Conservation (phyloP, 1,140 invertebrate genomes). For the Dinothrombium tinctorium region DNA sequence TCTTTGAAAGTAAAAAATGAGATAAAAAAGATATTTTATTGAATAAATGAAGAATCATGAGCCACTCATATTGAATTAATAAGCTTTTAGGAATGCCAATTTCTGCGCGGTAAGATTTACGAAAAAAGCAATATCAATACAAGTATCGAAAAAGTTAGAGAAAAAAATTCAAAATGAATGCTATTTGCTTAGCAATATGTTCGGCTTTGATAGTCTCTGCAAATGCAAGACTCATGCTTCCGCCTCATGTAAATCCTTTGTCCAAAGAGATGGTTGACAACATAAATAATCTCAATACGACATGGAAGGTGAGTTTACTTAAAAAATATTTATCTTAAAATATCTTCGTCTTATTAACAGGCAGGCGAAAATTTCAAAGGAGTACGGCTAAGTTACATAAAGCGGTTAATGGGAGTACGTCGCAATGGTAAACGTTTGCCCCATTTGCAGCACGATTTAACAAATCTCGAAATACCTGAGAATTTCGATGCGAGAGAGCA, state of each 20-base stretch:
- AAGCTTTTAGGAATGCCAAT: too few relatives aligned
- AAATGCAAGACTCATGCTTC: slow-evolving; percentile 2
- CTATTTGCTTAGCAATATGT: too few relatives aligned
- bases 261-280: slow-evolving; percentile 18
- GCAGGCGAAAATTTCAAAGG: slow-evolving; percentile 3
- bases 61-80: too few relatives aligned
- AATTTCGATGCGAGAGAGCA: slow-evolving; percentile 49
- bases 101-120: too few relatives aligned
- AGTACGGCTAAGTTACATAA: slow-evolving; percentile 28
- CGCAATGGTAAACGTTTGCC: slow-evolving; percentile 20
- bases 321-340: neutral
- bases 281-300: slow-evolving; percentile 30
- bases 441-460: slow-evolving; percentile 20
- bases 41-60: too few relatives aligned
- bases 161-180: too few relatives aligned
- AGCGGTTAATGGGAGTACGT: slow-evolving; percentile 27
- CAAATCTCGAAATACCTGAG: slow-evolving; percentile 33
- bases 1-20: too few relatives aligned
- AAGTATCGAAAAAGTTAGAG: too few relatives aligned
- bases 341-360: neutral
- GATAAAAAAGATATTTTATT: too few relatives aligned
- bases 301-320: slow-evolving; percentile 29
- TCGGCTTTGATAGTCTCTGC: neutral
- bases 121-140: too few relatives aligned
- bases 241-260: slow-evolving; percentile 8